phyloP scores from a whole-genome alignment of 1,140 invertebrate species.

The Drosophila kikkawai region DNA sequence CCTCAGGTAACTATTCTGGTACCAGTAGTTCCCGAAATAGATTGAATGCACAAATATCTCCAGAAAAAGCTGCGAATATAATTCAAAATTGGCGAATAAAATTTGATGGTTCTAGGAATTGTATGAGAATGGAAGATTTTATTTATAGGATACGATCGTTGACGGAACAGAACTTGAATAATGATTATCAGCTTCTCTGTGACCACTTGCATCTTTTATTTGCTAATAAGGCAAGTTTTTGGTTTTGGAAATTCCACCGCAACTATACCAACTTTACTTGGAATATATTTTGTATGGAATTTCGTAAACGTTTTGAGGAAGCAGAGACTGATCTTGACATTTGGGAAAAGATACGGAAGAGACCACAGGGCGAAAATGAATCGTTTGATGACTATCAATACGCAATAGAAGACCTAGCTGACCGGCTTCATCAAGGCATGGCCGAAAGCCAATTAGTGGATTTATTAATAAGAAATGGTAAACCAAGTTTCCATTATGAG shows the following conservation, averaged over 20 bases:
- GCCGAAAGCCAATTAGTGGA: background rate
- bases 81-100: constrained; percentile 7
- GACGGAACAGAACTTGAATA: no score
- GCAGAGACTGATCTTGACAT: background rate
- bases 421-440: background rate
- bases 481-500: background rate
- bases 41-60: background rate
- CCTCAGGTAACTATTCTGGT: background rate
- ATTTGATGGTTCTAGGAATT: constrained; percentile 1
- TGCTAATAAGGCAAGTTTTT: background rate
- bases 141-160: background rate
- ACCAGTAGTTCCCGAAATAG: background rate
- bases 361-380: background rate
- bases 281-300: background rate
- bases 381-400: background rate
- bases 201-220: background rate
- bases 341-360: background rate
- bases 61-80: constrained; percentile 5
- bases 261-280: constrained; percentile 1
- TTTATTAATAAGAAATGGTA: background rate
- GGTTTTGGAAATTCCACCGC: constrained; percentile 5
- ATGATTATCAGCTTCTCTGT: background rate
- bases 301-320: background rate
- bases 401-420: background rate
- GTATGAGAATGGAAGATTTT: constrained; percentile 10